A percentile compares a stretch with the other conserved stretches of the same genome.
Conservation (phyloP, 1,140 invertebrate species). For the Tetramorium parvispinum region DNA sequence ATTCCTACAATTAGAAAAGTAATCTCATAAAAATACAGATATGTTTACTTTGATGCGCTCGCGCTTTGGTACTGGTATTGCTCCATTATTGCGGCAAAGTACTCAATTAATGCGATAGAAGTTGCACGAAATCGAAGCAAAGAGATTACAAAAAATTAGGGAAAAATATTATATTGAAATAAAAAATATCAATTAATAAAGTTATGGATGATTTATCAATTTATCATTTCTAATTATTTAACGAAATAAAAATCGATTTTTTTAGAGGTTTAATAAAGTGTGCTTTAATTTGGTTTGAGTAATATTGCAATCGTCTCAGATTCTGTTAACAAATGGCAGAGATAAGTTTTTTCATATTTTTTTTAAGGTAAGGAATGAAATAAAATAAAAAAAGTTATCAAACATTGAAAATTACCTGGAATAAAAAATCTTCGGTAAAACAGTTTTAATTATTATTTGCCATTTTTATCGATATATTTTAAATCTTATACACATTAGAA, state of each 20-base stretch:
- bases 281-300: not conserved
- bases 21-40: slow-evolving; percentile 84
- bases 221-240: slow-evolving; percentile 18
- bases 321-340: not conserved
- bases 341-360: not conserved
- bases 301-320: not conserved
- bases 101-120: slow-evolving; percentile 38
- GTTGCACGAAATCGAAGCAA: not conserved
- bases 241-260: not conserved
- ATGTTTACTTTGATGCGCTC: slow-evolving; percentile 73
- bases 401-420: not conserved
- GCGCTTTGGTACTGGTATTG: slow-evolving; percentile 56
- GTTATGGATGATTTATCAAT: not conserved
- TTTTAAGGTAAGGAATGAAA: not conserved
- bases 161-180: not conserved
- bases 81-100: slow-evolving; percentile 61
- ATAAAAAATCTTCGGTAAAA: not conserved
- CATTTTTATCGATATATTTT: not conserved
- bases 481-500: not conserved
- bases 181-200: not conserved
- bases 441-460: not conserved
- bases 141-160: not conserved
- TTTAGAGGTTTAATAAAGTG: not conserved
- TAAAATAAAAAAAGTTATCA: not conserved
- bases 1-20: slow-evolving; percentile 78